These are phyloP conservation scores for Furcula furcula DNA, from an alignment of 2,888 invertebrate genomes.

Conservation along the genomic window DNA sequence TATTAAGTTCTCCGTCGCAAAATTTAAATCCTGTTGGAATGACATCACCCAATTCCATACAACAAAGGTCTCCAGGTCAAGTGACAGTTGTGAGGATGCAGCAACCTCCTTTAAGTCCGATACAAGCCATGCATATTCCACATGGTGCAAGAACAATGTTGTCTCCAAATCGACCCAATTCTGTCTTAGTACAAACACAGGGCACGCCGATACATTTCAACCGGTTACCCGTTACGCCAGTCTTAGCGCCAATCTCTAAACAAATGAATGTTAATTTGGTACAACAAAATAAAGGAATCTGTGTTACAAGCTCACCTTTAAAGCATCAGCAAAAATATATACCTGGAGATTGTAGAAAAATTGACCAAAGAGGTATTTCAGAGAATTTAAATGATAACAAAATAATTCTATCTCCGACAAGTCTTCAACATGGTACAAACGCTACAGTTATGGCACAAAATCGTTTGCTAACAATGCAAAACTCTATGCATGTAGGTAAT, in stretches of 20 bases:
- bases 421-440: constrained; percentile 57
- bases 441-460: constrained; percentile 72
- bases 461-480: constrained; percentile 70
- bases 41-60: constrained; percentile 62
- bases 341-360: constrained; percentile 52
- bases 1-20: constrained; percentile 63
- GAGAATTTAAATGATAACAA: constrained; percentile 59
- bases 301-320: constrained; percentile 43
- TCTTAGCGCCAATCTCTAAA: constrained; percentile 80
- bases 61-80: constrained; percentile 69
- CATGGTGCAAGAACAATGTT: constrained; percentile 64
- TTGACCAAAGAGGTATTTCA: constrained; percentile 42
- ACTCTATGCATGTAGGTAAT: constrained; percentile 58
- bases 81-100: constrained; percentile 79
- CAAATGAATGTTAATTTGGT: constrained; percentile 74
- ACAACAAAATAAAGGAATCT: constrained; percentile 58
- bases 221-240: constrained; percentile 81
- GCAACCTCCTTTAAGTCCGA: constrained; percentile 71
- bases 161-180: constrained; percentile 70
- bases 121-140: constrained; percentile 67
- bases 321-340: constrained; percentile 67
- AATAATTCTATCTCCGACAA: constrained; percentile 67
- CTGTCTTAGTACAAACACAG: constrained; percentile 73
- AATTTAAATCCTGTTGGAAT: constrained; percentile 57
- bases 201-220: constrained; percentile 73